phyloP scores from a whole-genome alignment of 2,113 vertebrate genomes.

The Microtus oregoni region DNA sequence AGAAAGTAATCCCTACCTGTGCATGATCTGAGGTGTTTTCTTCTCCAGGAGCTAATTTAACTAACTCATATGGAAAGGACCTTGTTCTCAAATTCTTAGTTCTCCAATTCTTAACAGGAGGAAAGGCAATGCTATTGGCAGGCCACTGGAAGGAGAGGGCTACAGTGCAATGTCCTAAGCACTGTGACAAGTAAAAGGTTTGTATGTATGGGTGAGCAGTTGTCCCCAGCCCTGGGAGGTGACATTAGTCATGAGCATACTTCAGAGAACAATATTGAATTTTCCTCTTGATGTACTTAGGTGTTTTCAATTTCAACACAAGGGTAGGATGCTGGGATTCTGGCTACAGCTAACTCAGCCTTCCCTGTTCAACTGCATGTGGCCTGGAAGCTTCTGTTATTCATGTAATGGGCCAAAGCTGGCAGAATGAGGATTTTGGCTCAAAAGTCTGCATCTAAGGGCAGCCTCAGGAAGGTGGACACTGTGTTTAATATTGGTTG shows the following conservation, averaged over 20 bases:
- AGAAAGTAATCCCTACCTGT: neutral
- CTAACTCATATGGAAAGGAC: neutral
- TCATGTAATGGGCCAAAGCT: constrained; percentile 8
- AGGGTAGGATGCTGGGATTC: neutral
- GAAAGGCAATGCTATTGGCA: neutral
- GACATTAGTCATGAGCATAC: constrained; percentile 34
- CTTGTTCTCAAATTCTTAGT: neutral
- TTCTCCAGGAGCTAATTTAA: neutral
- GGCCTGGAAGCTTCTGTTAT: constrained; percentile 36
- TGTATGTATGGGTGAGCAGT: constrained; percentile 15
- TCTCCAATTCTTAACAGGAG: neutral
- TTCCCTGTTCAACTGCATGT: constrained; percentile 42
- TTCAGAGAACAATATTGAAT: constrained; percentile 38
- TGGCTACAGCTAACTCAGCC: neutral
- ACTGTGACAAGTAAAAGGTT: neutral
- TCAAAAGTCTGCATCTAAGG: neutral
- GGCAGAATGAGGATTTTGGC: neutral
- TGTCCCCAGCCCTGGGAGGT: neutral
- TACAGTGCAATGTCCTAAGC: neutral
- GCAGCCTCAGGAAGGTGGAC: neutral
- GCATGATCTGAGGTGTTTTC: neutral
- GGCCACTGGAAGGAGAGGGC: neutral
- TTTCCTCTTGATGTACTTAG: constrained; percentile 30
- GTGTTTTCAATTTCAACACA: constrained; percentile 65
- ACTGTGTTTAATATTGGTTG: neutral